Conservation (phyloP, 2,888 invertebrate genomes). For the Sesia bembeciformis region DNA sequence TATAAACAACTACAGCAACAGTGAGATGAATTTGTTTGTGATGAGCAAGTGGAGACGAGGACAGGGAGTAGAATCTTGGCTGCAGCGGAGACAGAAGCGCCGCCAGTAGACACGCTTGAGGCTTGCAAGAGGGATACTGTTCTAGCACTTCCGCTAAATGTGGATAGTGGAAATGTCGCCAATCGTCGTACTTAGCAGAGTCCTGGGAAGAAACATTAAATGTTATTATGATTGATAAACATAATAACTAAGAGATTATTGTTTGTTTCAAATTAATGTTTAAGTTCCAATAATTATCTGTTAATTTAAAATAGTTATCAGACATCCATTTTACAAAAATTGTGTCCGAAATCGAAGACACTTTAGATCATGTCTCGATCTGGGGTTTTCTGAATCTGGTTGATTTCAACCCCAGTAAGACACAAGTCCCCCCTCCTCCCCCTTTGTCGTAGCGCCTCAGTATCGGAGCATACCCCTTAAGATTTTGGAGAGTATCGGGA, state of each 20-base stretch:
- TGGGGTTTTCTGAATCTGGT: no score
- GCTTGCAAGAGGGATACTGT: conserved; percentile 89
- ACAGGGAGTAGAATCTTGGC: conserved; percentile 95
- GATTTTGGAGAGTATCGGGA: no score
- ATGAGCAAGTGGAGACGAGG: conserved; percentile 86
- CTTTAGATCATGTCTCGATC: no score
- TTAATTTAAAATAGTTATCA: no score
- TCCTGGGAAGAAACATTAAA: conserved; percentile 71
- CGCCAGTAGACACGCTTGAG: conserved; percentile 86
- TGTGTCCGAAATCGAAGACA: no score
- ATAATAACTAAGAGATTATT: neutral
- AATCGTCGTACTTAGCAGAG: conserved; percentile 91
- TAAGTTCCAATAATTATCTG: no score
- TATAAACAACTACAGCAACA: conserved; percentile 91
- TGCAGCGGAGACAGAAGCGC: conserved; percentile 89
- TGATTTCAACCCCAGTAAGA: no score
- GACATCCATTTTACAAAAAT: no score
- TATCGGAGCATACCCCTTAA: no score
- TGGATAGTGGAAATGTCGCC: conserved; percentile 90
- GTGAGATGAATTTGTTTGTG: conserved; percentile 89
- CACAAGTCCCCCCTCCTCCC: no score
- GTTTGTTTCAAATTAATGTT: neutral
- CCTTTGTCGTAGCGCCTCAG: no score
- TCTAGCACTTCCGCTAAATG: conserved; percentile 90
- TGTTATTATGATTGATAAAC: neutral